These are phyloP conservation scores for Prionace glauca DNA, from an alignment of 2,797 vertebrate species.

Conservation along the genomic window DNA sequence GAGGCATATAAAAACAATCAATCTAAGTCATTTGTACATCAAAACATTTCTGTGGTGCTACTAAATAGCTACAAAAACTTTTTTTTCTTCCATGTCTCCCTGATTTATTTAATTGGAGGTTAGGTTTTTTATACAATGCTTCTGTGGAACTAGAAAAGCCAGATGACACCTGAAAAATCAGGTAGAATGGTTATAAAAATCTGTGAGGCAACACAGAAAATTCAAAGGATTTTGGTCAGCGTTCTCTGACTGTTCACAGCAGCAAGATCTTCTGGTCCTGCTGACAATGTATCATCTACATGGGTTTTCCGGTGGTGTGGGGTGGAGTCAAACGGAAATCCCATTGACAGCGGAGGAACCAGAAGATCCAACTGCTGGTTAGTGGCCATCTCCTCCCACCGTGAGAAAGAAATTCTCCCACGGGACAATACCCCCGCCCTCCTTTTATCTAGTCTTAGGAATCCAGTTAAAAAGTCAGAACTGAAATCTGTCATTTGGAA, in stretches of 20 bases:
- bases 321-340: too few relatives aligned
- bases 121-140: background rate
- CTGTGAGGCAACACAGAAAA: background rate
- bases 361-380: too few relatives aligned
- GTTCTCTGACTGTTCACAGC: too few relatives aligned
- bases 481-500: background rate
- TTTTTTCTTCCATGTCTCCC: background rate
- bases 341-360: too few relatives aligned
- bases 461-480: background rate
- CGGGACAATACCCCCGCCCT: too few relatives aligned
- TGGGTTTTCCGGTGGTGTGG: too few relatives aligned
- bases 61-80: background rate
- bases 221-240: background rate
- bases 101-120: background rate
- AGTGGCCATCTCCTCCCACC: too few relatives aligned
- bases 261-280: too few relatives aligned
- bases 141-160: background rate
- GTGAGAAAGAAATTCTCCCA: too few relatives aligned
- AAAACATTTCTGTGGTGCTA: background rate
- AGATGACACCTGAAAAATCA: background rate
- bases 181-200: background rate
- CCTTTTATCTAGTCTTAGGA: background rate
- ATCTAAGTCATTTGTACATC: background rate
- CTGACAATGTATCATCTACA: too few relatives aligned
- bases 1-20: background rate